These are phyloP conservation scores for Eumaeus atala DNA, from an alignment of 1,140 invertebrate genomes.

Conservation along the genomic window DNA sequence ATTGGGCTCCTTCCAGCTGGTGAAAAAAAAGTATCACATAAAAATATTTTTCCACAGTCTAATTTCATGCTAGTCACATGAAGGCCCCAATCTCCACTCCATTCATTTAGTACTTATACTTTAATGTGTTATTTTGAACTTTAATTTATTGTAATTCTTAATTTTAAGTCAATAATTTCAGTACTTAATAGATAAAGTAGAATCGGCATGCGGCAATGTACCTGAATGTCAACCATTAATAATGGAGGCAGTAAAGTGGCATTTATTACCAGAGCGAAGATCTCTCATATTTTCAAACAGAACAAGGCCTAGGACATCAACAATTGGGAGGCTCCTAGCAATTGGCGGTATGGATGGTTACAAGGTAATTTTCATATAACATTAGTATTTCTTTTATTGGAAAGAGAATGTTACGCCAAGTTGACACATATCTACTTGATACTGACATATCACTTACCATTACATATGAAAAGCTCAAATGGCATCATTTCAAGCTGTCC, in stretches of 20 bases:
- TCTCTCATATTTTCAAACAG: conserved; percentile 83
- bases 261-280: conserved; percentile 89
- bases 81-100: too few relatives aligned
- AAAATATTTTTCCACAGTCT: too few relatives aligned
- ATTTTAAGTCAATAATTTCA: conserved; percentile 47
- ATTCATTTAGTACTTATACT: too few relatives aligned
- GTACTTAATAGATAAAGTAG: conserved; percentile 91
- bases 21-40: too few relatives aligned
- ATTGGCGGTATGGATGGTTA: conserved; percentile 94
- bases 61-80: too few relatives aligned
- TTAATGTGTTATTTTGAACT: background rate
- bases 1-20: too few relatives aligned
- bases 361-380: conserved; percentile 71
- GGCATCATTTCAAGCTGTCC: too few relatives aligned
- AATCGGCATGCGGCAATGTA: conserved; percentile 77
- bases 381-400: background rate
- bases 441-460: too few relatives aligned
- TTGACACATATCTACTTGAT: too few relatives aligned
- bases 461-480: too few relatives aligned
- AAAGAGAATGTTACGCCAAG: too few relatives aligned
- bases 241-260: conserved; percentile 95
- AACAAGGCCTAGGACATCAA: conserved; percentile 92
- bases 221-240: conserved; percentile 88
- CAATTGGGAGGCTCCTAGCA: conserved; percentile 88
- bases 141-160: background rate